Percentiles rank a stretch among this genome's conserved stretches.
These are phyloP conservation scores for Iphiclides podalirius DNA, from an alignment of 2,888 invertebrate species.

Conservation along the genomic window DNA sequence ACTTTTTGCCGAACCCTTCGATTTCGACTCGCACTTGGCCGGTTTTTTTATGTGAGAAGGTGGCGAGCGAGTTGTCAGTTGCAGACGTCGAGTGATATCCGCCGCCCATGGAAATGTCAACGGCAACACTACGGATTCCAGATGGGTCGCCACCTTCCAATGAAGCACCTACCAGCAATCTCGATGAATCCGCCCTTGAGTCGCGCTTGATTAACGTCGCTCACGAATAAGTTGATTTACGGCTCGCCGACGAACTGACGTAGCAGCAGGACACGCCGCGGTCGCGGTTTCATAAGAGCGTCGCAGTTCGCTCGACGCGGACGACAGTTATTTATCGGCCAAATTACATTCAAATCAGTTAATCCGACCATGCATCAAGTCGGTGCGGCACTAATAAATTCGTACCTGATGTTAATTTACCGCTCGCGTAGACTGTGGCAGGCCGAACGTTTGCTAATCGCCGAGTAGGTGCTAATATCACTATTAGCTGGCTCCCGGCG, in stretches of 20 bases:
- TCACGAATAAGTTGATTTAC: conserved; percentile 11
- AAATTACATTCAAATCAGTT: conserved; percentile 23
- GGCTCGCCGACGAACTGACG: too few species aligned
- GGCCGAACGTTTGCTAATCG: neutral
- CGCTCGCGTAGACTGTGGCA: neutral
- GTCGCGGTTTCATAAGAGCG: conserved; percentile 8
- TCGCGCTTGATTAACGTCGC: conserved; percentile 12
- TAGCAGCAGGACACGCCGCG: too few species aligned
- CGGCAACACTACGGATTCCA: too few species aligned
- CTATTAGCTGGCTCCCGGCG: neutral
- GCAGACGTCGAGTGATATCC: too few species aligned
- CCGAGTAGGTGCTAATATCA: neutral
- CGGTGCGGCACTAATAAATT: conserved; percentile 21
- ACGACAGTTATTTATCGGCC: conserved; percentile 16
- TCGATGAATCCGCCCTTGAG: conserved; percentile 8
- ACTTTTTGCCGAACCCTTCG: too few species aligned
- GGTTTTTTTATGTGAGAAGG: too few species aligned
- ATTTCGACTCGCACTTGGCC: too few species aligned
- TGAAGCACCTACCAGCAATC: too few species aligned
- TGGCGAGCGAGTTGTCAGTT: too few species aligned
- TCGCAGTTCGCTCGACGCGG: too few species aligned
- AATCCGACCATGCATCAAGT: conserved; percentile 22
- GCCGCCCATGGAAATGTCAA: too few species aligned
- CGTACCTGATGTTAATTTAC: conserved; percentile 19
- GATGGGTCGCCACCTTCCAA: neutral